Percentiles rank a stretch among this genome's conserved stretches.
Evolutionary conservation across 2,797 vertebrate species (phyloP).

Genomic region (Alfaro cultratus): DNA sequence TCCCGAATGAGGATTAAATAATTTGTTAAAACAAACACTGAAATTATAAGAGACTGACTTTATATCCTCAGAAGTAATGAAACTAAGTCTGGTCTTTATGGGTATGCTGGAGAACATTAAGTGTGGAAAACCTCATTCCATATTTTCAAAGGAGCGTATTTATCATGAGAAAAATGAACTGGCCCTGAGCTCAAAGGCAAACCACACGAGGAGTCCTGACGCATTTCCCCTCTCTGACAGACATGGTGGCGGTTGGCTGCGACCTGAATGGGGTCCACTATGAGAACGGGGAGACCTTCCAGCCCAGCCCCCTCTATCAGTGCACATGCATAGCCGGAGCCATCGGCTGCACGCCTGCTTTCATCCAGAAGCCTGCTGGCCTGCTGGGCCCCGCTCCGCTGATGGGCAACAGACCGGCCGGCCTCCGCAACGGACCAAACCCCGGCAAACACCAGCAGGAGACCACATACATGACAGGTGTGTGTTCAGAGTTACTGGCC

Average conservation of each 20-base stretch:
- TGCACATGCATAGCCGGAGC: conserved; percentile 93
- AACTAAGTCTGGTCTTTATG: not conserved
- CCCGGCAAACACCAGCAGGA: conserved; percentile 81
- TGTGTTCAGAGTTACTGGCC: conserved; percentile 29
- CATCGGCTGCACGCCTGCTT: conserved; percentile 91
- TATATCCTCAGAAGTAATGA: not conserved
- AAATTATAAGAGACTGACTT: not conserved
- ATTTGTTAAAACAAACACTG: not conserved
- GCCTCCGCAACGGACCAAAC: conserved; percentile 62
- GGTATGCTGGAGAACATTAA: not conserved
- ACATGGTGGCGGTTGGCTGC: conserved; percentile 93
- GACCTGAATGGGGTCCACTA: conserved; percentile 90
- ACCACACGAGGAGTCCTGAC: not conserved
- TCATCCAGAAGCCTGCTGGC: conserved; percentile 80
- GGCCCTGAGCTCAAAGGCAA: not conserved
- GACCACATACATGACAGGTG: conserved; percentile 90
- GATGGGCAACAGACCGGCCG: conserved; percentile 71
- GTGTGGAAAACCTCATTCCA: not conserved
- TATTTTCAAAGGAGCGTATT: not conserved
- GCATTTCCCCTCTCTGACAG: conserved; percentile 66
- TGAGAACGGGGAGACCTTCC: conserved; percentile 90
- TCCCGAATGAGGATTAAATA: not conserved
- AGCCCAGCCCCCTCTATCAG: conserved; percentile 88
- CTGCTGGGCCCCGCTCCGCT: conserved; percentile 68
- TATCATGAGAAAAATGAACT: not conserved